These are phyloP conservation scores for Neosalanx taihuensis DNA, from an alignment of 2,797 vertebrate genomes.

Conservation along the genomic window DNA sequence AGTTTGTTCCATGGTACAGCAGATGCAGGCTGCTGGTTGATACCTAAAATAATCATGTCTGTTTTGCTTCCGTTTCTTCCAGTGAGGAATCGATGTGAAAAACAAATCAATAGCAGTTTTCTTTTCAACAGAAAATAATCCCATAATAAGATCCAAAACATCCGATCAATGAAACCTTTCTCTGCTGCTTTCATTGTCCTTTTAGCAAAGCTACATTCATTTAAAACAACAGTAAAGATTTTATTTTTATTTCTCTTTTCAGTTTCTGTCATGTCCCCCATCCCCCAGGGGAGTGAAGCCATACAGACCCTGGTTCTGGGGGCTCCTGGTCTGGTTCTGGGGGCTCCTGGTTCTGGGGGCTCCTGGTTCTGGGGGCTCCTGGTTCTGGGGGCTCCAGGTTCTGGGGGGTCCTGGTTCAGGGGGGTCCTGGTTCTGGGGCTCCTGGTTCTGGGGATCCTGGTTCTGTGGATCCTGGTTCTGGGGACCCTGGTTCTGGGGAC, in stretches of 20 bases:
- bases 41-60: background rate
- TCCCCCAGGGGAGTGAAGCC: too few species aligned
- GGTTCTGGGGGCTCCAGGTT: too few species aligned
- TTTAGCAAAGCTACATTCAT: slow-evolving; percentile 83
- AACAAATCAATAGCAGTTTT: slow-evolving; percentile 15
- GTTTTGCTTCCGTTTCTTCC: background rate
- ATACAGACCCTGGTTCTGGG: too few species aligned
- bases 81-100: slow-evolving; percentile 14
- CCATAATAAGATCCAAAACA: background rate
- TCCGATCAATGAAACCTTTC: slow-evolving; percentile 16
- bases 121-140: background rate
- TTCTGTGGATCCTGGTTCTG: too few species aligned
- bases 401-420: too few species aligned
- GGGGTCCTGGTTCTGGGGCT: too few species aligned
- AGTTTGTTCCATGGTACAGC: background rate
- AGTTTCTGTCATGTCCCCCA: slow-evolving; percentile 72
- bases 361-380: too few species aligned
- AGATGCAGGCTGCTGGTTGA: background rate
- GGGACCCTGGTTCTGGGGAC: too few species aligned
- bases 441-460: too few species aligned
- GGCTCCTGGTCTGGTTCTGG: too few species aligned
- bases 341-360: too few species aligned
- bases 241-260: slow-evolving; percentile 61
- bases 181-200: slow-evolving; percentile 75
- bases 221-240: slow-evolving; percentile 57